Conservation (phyloP, 1,140 invertebrate genomes). For the Eubasilissa regina region DNA sequence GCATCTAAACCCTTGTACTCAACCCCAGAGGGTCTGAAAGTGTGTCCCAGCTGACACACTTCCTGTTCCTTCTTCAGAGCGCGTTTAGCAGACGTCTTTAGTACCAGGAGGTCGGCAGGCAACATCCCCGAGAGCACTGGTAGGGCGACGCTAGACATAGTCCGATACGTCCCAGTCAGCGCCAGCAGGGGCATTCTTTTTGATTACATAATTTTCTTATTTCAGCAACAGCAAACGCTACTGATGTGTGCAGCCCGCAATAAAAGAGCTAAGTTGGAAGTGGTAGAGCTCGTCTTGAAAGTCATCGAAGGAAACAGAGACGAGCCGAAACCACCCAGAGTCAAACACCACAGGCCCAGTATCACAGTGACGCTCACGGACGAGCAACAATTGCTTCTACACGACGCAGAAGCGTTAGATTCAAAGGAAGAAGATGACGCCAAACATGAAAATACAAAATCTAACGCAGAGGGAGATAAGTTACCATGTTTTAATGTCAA, state of each 20-base stretch:
- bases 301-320: slow-evolving; percentile 66
- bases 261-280: slow-evolving; percentile 73
- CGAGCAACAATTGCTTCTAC: neutral
- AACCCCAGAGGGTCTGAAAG: no score
- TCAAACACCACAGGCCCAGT: slow-evolving; percentile 34
- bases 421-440: neutral
- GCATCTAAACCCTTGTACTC: no score
- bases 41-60: no score
- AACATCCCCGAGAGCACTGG: no score
- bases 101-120: no score
- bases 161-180: no score
- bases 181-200: no score
- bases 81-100: no score
- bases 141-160: no score
- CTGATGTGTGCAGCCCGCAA: slow-evolving; percentile 81
- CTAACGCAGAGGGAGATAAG: slow-evolving; percentile 1
- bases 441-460: neutral
- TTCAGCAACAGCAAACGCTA: slow-evolving; percentile 79
- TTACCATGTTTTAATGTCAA: slow-evolving; percentile 71
- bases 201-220: no score
- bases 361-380: slow-evolving; percentile 15
- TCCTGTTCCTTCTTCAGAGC: no score
- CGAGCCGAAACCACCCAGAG: slow-evolving; percentile 58
- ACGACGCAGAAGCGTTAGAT: neutral
- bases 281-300: slow-evolving; percentile 77